A percentile compares a stretch with the other conserved stretches of the same genome.
Conservation (phyloP, 2,888 invertebrate species). For the Chirona hameri region DNA sequence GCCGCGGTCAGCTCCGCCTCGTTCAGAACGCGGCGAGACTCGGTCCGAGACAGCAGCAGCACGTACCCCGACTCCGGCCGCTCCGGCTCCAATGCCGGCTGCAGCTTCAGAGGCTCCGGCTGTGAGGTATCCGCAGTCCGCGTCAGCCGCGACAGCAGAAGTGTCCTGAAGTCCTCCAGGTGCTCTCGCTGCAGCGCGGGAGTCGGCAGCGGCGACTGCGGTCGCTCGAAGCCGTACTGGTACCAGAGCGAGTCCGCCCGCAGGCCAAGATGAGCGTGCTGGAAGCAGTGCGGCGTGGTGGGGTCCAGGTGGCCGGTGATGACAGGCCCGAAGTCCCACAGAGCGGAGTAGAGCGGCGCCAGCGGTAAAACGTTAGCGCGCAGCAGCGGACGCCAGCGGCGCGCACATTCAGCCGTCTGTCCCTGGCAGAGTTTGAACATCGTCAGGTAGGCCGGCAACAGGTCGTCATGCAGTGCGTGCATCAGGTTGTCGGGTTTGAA, state of each 20-base stretch:
- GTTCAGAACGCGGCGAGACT: neutral
- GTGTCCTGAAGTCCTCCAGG: neutral
- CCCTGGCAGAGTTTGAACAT: conserved; percentile 43
- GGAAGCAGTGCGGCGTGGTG: conserved; percentile 46
- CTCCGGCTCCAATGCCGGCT: no score
- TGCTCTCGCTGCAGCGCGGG: neutral
- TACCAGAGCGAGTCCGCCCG: conserved; percentile 49
- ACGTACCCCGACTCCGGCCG: neutral
- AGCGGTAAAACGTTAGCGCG: conserved; percentile 45
- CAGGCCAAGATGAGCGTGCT: conserved; percentile 47
- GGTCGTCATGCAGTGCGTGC: conserved; percentile 55
- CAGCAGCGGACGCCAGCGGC: conserved; percentile 44
- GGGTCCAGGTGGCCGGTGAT: conserved; percentile 39
- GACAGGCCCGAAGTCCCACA: conserved; percentile 43
- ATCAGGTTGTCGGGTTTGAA: conserved; percentile 55
- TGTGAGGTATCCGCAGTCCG: no score
- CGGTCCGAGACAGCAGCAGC: neutral
- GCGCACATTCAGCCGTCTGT: conserved; percentile 40
- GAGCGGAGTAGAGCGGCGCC: conserved; percentile 45
- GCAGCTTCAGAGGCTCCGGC: no score
- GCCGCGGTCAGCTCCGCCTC: neutral
- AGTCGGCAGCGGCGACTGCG: conserved; percentile 46
- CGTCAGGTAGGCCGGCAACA: conserved; percentile 50
- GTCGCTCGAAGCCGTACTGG: conserved; percentile 51
- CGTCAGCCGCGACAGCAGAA: neutral